These are phyloP conservation scores for Caloenas nicobarica DNA, from an alignment of 2,113 vertebrate genomes.

Conservation along the genomic window DNA sequence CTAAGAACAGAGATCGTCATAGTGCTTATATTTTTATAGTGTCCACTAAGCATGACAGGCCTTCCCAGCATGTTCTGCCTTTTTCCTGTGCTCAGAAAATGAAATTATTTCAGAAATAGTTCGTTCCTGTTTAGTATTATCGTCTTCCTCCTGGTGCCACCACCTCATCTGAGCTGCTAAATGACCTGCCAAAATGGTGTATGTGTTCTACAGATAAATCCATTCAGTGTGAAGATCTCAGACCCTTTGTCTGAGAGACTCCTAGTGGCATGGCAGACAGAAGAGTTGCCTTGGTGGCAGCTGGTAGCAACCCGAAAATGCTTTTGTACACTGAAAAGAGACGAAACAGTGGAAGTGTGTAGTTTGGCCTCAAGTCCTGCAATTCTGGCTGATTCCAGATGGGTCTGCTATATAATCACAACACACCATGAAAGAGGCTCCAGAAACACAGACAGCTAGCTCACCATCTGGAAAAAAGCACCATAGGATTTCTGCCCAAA, in stretches of 20 bases:
- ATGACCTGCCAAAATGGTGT: not conserved
- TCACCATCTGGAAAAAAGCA: conserved; percentile 32
- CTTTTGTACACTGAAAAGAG: not conserved
- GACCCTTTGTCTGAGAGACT: not conserved
- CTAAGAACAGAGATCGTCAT: not conserved
- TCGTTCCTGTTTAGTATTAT: not conserved
- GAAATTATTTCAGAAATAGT: not conserved
- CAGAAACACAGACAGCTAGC: not conserved
- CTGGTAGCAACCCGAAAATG: not conserved
- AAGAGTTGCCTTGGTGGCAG: not conserved
- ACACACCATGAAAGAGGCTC: not conserved
- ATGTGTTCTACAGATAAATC: not conserved
- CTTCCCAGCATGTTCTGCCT: not conserved
- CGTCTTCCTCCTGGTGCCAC: not conserved
- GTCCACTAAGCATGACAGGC: not conserved
- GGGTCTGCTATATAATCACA: not conserved
- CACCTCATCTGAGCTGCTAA: not conserved
- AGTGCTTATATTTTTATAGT: not conserved
- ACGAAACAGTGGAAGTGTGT: not conserved
- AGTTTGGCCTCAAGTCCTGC: not conserved
- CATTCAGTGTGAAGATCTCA: not conserved
- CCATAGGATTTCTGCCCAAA: not conserved
- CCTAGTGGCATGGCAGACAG: not conserved
- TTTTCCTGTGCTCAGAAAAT: not conserved
- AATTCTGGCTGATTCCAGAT: not conserved